These are phyloP conservation scores for Nephotettix cincticeps DNA, from an alignment of 1,140 invertebrate genomes.

Conservation along the genomic window DNA sequence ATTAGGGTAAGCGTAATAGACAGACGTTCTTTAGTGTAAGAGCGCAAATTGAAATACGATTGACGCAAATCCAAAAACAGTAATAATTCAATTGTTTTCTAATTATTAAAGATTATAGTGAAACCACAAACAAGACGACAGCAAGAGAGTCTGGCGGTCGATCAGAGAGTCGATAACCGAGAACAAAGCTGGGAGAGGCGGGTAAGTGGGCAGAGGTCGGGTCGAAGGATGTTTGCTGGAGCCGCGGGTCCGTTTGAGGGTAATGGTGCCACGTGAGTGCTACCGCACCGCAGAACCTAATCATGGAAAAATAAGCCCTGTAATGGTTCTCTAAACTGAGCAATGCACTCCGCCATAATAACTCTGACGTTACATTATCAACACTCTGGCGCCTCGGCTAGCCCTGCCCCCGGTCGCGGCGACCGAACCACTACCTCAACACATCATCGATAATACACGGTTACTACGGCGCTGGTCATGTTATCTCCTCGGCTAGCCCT, in stretches of 20 bases:
- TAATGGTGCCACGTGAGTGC: constrained; percentile 9
- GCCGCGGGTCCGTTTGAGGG: constrained; percentile 7
- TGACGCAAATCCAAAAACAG: too few relatives aligned
- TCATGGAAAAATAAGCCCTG: constrained; percentile 18
- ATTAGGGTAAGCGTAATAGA: too few relatives aligned
- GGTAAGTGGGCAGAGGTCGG: not conserved
- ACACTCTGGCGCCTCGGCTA: constrained; percentile 1
- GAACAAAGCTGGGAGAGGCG: not conserved
- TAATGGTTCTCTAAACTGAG: constrained; percentile 22
- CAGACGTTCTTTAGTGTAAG: too few relatives aligned
- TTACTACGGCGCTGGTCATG: too few relatives aligned
- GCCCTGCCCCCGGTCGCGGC: not conserved
- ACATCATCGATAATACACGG: too few relatives aligned
- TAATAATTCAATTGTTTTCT: too few relatives aligned
- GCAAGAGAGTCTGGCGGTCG: too few relatives aligned
- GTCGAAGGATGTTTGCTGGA: not conserved
- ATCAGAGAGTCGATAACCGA: too few relatives aligned
- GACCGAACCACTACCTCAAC: not conserved
- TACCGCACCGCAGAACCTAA: constrained; percentile 15
- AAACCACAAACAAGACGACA: too few relatives aligned
- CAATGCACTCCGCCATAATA: constrained; percentile 15
- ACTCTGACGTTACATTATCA: constrained; percentile 7
- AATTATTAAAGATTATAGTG: too few relatives aligned
- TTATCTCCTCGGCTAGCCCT: too few relatives aligned
- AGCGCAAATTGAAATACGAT: too few relatives aligned